Evolutionary conservation across 2,888 invertebrate genomes (phyloP).

Genomic region (Galeruca laticollis): DNA sequence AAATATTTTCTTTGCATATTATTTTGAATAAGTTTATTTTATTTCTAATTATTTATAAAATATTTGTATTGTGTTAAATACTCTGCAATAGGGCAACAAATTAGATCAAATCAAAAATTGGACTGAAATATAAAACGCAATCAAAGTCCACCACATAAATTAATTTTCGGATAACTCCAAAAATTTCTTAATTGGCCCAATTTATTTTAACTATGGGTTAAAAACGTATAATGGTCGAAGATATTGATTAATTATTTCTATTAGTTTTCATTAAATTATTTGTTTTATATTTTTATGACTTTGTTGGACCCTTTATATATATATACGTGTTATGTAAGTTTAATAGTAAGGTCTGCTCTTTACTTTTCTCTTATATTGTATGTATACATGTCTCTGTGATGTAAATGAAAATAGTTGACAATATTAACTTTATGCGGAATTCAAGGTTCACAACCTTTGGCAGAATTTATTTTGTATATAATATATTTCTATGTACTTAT

Average conservation of each 20-base stretch:
- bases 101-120: not conserved
- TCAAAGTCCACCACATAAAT: not conserved
- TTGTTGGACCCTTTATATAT: constrained; percentile 6
- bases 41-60: not conserved
- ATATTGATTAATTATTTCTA: not conserved
- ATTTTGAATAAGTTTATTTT: not conserved
- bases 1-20: not conserved
- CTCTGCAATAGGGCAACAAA: not conserved
- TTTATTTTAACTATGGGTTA: not conserved
- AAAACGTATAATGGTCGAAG: not conserved
- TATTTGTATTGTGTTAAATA: not conserved
- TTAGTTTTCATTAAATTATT: not conserved
- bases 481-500: constrained; percentile 62
- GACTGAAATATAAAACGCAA: not conserved
- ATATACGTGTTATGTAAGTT: constrained; percentile 7
- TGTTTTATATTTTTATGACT: constrained; percentile 14
- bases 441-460: constrained; percentile 47
- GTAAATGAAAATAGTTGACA: constrained; percentile 59
- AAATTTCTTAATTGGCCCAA: constrained; percentile 1
- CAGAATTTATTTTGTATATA: constrained; percentile 61
- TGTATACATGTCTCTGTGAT: constrained; percentile 56
- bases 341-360: constrained; percentile 7
- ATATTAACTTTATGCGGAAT: constrained; percentile 53
- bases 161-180: not conserved
- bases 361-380: constrained; percentile 33